Conservation (phyloP, 2,888 invertebrate genomes). For the Drosophila borborema region DNA sequence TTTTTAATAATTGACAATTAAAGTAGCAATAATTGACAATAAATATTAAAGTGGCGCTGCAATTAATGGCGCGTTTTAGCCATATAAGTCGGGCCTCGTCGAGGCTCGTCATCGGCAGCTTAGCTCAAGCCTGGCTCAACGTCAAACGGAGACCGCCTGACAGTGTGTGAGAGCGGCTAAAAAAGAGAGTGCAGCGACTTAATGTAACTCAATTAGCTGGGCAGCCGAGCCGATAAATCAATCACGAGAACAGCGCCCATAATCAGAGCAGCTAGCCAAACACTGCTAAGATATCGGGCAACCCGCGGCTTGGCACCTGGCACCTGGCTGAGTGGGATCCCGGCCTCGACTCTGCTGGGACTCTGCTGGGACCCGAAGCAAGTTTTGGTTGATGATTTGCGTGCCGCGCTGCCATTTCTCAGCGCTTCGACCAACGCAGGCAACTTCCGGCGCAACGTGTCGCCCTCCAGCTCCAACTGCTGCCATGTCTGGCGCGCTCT, state of each 20-base stretch:
- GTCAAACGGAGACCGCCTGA: constrained; percentile 54
- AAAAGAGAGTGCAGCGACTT: constrained; percentile 46
- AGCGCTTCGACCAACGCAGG: constrained; percentile 44
- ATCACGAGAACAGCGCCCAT: constrained; percentile 61
- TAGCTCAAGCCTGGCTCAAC: constrained; percentile 40
- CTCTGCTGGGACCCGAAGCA: constrained; percentile 12
- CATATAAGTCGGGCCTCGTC: constrained; percentile 65
- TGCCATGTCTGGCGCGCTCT: constrained; percentile 25
- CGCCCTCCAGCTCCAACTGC: neutral
- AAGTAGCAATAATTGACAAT: constrained; percentile 79
- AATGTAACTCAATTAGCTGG: constrained; percentile 74
- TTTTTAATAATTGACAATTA: constrained; percentile 81
- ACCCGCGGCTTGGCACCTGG: constrained; percentile 73
- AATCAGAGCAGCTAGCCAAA: constrained; percentile 42
- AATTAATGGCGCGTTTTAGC: constrained; percentile 78
- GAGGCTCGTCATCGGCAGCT: constrained; percentile 29
- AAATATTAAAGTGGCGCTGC: constrained; percentile 72
- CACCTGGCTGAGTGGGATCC: constrained; percentile 41
- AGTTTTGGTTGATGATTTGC: constrained; percentile 66
- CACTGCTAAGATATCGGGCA: constrained; percentile 32
- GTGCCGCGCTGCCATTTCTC: constrained; percentile 74
- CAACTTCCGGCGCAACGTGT: constrained; percentile 62
- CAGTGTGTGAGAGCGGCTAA: constrained; percentile 73
- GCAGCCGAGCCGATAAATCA: constrained; percentile 64
- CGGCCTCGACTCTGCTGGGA: constrained; percentile 2